Percentiles rank a stretch among this genome's conserved stretches.
Conservation (phyloP, 2,113 vertebrate genomes). For the Machaerirhynchus nigripectus region DNA sequence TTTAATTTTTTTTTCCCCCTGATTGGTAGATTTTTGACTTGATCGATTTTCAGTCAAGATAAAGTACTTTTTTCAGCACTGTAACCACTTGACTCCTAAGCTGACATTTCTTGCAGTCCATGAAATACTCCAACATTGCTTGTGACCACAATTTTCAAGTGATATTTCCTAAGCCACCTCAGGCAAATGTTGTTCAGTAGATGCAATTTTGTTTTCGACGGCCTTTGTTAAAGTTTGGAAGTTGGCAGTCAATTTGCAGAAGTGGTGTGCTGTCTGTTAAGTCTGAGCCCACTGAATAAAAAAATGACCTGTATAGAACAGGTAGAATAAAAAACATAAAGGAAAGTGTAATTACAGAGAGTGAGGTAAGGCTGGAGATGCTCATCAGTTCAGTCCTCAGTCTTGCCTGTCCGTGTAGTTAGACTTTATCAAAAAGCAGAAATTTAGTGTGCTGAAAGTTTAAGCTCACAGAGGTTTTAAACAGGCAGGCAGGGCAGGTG, state of each 20-base stretch:
- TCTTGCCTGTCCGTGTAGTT: not conserved
- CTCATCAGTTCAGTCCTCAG: not conserved
- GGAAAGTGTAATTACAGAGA: not conserved
- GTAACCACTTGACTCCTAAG: not conserved
- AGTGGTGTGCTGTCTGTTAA: not conserved
- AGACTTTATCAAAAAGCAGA: not conserved
- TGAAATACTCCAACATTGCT: not conserved
- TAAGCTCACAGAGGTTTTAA: not conserved
- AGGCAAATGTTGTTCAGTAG: not conserved
- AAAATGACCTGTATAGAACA: not conserved
- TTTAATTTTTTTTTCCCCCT: not conserved
- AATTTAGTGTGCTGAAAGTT: not conserved
- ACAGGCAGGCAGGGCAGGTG: not conserved
- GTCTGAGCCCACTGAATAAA: not conserved
- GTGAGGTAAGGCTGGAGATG: not conserved
- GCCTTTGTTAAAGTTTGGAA: not conserved
- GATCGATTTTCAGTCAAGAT: not conserved
- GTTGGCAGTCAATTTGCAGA: not conserved
- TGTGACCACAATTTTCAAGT: not conserved
- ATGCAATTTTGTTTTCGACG: fast-evolving
- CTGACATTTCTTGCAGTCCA: not conserved
- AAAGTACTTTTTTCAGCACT: not conserved
- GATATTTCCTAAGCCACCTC: not conserved
- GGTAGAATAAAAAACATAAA: not conserved
- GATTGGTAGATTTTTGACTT: not conserved